These are phyloP conservation scores for Anthopleura xanthogrammica DNA, from an alignment of 92 coral and sea anemone genomes.

Conservation along the genomic window DNA sequence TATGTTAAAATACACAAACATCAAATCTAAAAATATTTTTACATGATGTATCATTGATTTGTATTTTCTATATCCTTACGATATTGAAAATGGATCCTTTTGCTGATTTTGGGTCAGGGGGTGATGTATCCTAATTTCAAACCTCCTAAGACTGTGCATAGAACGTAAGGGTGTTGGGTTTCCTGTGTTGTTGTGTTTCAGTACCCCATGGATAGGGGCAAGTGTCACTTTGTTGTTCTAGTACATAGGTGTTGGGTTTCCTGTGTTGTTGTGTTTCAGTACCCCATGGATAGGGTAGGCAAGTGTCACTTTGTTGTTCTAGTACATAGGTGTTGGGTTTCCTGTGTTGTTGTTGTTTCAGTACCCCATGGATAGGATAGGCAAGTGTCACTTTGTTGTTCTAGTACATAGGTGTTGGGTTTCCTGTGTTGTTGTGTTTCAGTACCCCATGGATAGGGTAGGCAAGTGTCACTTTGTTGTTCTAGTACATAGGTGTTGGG, in stretches of 20 bases:
- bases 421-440: not conserved
- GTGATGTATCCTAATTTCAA: too few species aligned
- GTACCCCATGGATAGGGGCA: not conserved
- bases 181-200: not conserved
- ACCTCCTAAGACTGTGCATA: too few species aligned
- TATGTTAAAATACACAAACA: not conserved
- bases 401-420: constrained; percentile 21
- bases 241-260: not conserved
- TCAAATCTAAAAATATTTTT: not conserved
- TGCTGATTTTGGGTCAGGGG: too few species aligned
- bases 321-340: not conserved
- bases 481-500: not conserved
- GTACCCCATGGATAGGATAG: constrained; percentile 73
- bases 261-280: not conserved
- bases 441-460: not conserved
- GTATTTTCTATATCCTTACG: too few species aligned
- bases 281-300: too few species aligned
- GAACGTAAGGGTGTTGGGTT: not conserved
- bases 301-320: not conserved
- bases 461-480: not conserved
- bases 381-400: constrained; percentile 67
- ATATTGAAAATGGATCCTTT: too few species aligned
- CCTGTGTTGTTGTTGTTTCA: constrained; percentile 17
- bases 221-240: not conserved
- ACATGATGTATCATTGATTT: too few species aligned